A percentile compares a stretch with the other conserved stretches of the same genome.
phyloP scores from a whole-genome alignment of 1,140 invertebrate species.

The Diachasmimorpha longicaudata region DNA sequence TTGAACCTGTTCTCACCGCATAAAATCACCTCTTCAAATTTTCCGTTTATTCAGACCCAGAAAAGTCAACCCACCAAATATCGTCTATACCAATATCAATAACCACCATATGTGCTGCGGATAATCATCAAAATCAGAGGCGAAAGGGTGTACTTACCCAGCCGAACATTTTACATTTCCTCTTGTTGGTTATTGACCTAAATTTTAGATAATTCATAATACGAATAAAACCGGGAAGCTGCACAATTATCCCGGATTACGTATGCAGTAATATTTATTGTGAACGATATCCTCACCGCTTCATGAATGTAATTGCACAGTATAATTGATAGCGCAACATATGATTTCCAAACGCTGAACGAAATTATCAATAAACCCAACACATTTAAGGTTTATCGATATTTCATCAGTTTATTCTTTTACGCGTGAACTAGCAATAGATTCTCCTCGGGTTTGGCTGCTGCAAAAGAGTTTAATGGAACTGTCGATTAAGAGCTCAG shows the following conservation, averaged over 20 bases:
- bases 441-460: neutral
- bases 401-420: neutral
- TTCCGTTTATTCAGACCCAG: too few species aligned
- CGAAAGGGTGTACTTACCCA: too few species aligned
- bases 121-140: too few species aligned
- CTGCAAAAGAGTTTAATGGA: neutral
- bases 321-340: neutral
- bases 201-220: neutral
- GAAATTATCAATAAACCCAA: neutral
- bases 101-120: too few species aligned
- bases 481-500: neutral
- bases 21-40: too few species aligned
- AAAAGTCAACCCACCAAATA: too few species aligned
- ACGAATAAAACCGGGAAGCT: neutral
- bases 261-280: neutral
- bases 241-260: neutral
- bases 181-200: too few species aligned
- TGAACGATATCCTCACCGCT: neutral
- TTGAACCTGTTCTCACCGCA: too few species aligned
- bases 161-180: too few species aligned
- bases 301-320: neutral
- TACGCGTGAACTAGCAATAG: neutral
- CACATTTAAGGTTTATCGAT: neutral
- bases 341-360: neutral
- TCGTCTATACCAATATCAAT: too few species aligned